Percentiles rank a stretch among this genome's conserved stretches.
Evolutionary conservation across 2,888 invertebrate species (phyloP).

Genomic region (Acleris holmiana): DNA sequence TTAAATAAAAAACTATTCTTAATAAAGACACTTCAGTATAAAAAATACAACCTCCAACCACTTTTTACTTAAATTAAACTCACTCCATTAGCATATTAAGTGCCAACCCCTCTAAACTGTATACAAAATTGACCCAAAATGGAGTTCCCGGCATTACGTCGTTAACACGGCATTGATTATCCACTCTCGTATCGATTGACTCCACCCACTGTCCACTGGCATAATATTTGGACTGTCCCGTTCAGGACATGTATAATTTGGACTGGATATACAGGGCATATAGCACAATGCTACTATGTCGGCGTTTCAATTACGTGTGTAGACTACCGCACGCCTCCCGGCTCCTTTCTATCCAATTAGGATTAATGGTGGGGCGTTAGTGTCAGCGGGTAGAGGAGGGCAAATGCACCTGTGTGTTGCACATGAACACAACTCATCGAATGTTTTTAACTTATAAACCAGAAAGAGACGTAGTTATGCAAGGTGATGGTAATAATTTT

Average conservation of each 20-base stretch:
- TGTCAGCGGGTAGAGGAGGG: constrained; percentile 43
- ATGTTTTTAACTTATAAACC: neutral
- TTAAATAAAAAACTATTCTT: too few relatives aligned
- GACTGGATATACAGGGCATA: constrained; percentile 25
- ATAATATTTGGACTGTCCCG: constrained; percentile 22
- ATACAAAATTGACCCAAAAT: too few relatives aligned
- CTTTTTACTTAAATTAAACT: too few relatives aligned
- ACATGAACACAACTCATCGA: neutral
- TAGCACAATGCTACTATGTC: constrained; percentile 44
- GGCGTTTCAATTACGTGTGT: constrained; percentile 66
- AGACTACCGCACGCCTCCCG: constrained; percentile 59
- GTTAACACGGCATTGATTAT: constrained; percentile 13
- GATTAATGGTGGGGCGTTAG: constrained; percentile 58
- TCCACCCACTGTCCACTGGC: constrained; percentile 13
- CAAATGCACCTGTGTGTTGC: neutral
- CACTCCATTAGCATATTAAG: too few relatives aligned
- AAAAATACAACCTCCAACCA: too few relatives aligned
- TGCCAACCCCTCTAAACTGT: too few relatives aligned
- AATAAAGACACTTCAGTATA: too few relatives aligned
- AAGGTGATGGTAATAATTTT: too few relatives aligned
- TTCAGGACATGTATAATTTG: constrained; percentile 29
- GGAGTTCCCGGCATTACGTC: too few relatives aligned
- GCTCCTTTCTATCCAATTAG: constrained; percentile 74
- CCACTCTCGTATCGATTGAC: constrained; percentile 15
- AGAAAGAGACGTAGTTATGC: too few relatives aligned